Base-by-base conservation (phyloP, 2,888 invertebrate genomes). In the Cremastobaeus sp. region DNA sequence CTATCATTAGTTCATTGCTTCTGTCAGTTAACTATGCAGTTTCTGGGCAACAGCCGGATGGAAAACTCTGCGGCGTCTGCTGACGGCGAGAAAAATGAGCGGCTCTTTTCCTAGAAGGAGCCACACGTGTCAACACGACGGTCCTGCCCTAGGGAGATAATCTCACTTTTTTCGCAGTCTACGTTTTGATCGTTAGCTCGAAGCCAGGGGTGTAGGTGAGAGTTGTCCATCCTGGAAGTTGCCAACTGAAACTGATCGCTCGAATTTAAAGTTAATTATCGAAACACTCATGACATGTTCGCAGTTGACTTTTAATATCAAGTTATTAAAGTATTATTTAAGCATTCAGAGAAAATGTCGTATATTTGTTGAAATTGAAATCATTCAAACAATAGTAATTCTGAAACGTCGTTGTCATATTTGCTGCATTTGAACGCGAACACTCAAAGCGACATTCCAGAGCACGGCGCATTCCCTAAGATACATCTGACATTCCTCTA, bases 371-470 rank as follows among this genome's bases (percentile, higher is more conserved):
- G 60, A 65, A 59, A 65, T 57, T 52, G 45, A 59, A 55, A 65
- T 32, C 57, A 64, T 65, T 66, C 65, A 60, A 60, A 60, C 34
- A 35, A 74, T 69, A 60, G 43, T 64, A 59, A 54, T 59, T 68
- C 47, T 74, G 74, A 70, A 65, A 73, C 66, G 57, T 62, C 37
- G 68, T 69, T 69, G 69, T 74, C 57, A 50, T 71, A 48, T 68
- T 68, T 68, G 76, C 72, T 76, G 72, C 69, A 70, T 60, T 52
- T 68, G 57, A 73, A 59, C 69, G 69, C 73, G 71, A 66, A 76
- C 76, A 76, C 74, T 71, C 76, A 76, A 76, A 76, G 76, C 76
- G 68, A 74, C 71, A 68, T 76, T 74, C 71, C 65, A 74, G 74
- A 76, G 76, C 76, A 71, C 64, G 68, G 76, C 66, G 69, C 76